A percentile compares a stretch with the other conserved stretches of the same genome.
phyloP scores from a whole-genome alignment of 2,888 invertebrate genomes.

The Gisinianus flammeolus region DNA sequence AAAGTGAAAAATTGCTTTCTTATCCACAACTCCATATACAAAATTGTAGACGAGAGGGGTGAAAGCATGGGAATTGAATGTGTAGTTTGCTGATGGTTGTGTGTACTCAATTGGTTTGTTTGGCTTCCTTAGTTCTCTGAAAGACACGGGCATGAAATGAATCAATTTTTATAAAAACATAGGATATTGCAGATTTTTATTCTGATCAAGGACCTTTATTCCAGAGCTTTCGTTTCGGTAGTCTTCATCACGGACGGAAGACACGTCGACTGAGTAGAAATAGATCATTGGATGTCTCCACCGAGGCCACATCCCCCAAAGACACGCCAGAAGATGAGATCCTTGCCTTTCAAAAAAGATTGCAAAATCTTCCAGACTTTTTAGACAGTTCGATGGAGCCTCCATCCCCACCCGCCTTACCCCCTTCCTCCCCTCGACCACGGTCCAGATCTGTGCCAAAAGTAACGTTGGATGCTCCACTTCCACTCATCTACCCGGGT shows the following conservation, averaged over 20 bases:
- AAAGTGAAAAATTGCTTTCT: too few species aligned
- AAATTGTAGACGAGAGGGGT: too few species aligned
- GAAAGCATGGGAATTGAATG: not conserved
- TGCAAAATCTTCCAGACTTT: slow-evolving; percentile 67
- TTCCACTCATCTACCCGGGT: slow-evolving; percentile 61
- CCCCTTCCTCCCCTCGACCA: slow-evolving; percentile 61
- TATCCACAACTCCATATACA: too few species aligned
- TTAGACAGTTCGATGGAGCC: slow-evolving; percentile 61
- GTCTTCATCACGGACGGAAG: slow-evolving; percentile 53
- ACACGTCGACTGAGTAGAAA: slow-evolving; percentile 55
- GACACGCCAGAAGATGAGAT: slow-evolving; percentile 65
- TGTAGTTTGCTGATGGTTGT: too few species aligned
- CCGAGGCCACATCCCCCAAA: slow-evolving; percentile 58
- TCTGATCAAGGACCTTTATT: slow-evolving; percentile 15
- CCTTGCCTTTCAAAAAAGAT: slow-evolving; percentile 66
- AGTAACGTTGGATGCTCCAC: slow-evolving; percentile 62
- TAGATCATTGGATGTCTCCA: slow-evolving; percentile 57
- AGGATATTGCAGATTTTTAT: not conserved
- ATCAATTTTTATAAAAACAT: not conserved
- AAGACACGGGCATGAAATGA: not conserved
- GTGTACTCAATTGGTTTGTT: not conserved
- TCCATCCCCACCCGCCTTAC: slow-evolving; percentile 59
- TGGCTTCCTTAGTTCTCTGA: not conserved
- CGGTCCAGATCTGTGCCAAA: slow-evolving; percentile 64
- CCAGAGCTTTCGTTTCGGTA: slow-evolving; percentile 57